Evolutionary conservation across 2,888 invertebrate genomes (phyloP).

Genomic region (Hypsopygia costalis): DNA sequence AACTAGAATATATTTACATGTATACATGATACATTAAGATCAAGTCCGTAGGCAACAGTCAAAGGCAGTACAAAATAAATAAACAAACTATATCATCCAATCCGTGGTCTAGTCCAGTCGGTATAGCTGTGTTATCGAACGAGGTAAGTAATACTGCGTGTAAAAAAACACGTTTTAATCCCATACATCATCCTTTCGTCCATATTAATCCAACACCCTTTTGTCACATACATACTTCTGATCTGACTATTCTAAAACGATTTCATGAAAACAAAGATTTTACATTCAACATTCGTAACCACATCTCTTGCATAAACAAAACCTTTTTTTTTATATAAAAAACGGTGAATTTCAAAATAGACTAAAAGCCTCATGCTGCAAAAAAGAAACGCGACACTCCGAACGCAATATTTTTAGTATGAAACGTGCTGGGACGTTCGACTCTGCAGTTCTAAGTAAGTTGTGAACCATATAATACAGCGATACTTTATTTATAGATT

Average conservation of each 20-base stretch:
- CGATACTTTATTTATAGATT: too few relatives aligned
- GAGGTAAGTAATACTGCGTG: too few relatives aligned
- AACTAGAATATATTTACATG: constrained; percentile 71
- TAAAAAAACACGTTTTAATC: too few relatives aligned
- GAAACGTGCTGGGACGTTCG: too few relatives aligned
- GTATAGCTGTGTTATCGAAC: constrained; percentile 34
- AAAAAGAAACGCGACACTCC: too few relatives aligned
- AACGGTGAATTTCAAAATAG: too few relatives aligned
- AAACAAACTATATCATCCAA: constrained; percentile 42
- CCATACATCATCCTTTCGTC: too few relatives aligned
- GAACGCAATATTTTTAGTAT: too few relatives aligned
- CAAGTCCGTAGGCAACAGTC: constrained; percentile 77
- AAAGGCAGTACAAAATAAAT: constrained; percentile 68
- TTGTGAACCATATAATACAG: too few relatives aligned
- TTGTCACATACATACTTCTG: not conserved
- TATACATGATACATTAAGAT: constrained; percentile 75
- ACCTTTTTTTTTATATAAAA: too few relatives aligned
- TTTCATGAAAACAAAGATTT: not conserved
- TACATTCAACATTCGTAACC: not conserved
- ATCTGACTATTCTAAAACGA: not conserved
- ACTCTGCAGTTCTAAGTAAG: too few relatives aligned
- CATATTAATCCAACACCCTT: not conserved
- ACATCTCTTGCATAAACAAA: not conserved
- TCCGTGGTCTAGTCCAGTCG: constrained; percentile 38
- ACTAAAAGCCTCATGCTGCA: too few relatives aligned